These are phyloP conservation scores for Anastrepha ludens DNA, from an alignment of 1,140 invertebrate species.

Conservation along the genomic window DNA sequence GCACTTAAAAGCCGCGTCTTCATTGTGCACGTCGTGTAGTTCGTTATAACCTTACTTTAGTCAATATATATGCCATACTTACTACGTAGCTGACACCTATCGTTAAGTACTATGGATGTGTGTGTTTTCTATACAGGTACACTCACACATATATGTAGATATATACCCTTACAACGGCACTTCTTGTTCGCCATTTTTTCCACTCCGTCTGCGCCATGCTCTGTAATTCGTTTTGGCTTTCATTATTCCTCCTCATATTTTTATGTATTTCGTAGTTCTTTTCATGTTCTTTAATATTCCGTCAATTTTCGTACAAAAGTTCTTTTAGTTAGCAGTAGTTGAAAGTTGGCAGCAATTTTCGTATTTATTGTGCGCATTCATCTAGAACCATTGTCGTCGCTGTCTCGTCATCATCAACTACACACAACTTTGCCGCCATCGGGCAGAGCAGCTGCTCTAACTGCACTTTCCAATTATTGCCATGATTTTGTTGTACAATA, in stretches of 20 bases:
- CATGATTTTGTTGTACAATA: neutral
- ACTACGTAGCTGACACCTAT: too few relatives aligned
- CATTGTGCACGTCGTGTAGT: neutral
- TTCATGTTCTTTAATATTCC: conserved; percentile 43
- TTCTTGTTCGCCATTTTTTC: neutral
- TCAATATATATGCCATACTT: neutral
- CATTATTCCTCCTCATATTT: neutral
- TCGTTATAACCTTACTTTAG: conserved; percentile 14
- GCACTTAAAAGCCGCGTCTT: conserved; percentile 46
- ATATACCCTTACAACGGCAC: neutral
- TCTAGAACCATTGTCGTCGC: neutral
- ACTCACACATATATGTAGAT: too few relatives aligned
- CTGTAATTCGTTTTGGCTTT: neutral
- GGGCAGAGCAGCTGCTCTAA: conserved; percentile 19
- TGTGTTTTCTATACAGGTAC: too few relatives aligned
- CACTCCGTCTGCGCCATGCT: neutral
- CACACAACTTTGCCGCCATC: neutral
- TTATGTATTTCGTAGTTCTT: conserved; percentile 16
- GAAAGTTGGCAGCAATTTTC: conserved; percentile 3
- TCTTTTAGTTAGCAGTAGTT: conserved; percentile 2
- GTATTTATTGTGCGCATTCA: conserved; percentile 22
- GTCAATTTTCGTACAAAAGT: conserved; percentile 42
- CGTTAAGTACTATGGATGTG: too few relatives aligned
- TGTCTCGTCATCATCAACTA: conserved; percentile 34
- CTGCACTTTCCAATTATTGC: neutral